A percentile compares a stretch with the other conserved stretches of the same genome.
Conservation (phyloP, 2,797 vertebrate genomes). For the Leucoraja ocellata region DNA sequence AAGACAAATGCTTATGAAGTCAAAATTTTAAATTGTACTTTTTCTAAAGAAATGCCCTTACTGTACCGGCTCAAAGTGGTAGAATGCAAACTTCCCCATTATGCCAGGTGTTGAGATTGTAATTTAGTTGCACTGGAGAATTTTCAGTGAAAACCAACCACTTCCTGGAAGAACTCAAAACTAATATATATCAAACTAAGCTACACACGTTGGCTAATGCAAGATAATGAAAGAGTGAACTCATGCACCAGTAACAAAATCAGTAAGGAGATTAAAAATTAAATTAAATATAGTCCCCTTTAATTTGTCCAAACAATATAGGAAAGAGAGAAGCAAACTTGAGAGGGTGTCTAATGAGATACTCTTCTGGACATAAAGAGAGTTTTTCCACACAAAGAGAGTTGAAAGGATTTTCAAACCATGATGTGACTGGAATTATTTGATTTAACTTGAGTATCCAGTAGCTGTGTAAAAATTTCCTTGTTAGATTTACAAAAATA, state of each 20-base stretch:
- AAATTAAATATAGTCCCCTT: background rate
- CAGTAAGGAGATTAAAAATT: background rate
- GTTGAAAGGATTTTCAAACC: background rate
- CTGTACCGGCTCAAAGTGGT: background rate
- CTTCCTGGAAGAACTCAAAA: background rate
- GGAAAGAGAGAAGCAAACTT: background rate
- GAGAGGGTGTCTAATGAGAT: background rate
- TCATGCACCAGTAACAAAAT: background rate
- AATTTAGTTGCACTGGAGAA: background rate
- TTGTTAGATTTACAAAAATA: background rate
- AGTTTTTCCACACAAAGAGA: background rate
- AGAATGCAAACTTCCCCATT: background rate
- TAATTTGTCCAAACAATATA: background rate
- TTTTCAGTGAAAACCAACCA: background rate
- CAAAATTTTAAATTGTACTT: background rate
- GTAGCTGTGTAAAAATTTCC: background rate
- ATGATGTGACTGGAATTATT: background rate
- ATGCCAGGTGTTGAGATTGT: background rate
- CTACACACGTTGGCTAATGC: background rate
- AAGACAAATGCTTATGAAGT: background rate
- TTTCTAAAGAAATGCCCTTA: background rate
- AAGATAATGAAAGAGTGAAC: background rate
- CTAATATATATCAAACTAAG: background rate
- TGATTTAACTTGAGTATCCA: background rate
- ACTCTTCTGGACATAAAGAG: background rate